Base-by-base conservation (phyloP, 2,888 invertebrate species). In the Keiferia lycopersicella region DNA sequence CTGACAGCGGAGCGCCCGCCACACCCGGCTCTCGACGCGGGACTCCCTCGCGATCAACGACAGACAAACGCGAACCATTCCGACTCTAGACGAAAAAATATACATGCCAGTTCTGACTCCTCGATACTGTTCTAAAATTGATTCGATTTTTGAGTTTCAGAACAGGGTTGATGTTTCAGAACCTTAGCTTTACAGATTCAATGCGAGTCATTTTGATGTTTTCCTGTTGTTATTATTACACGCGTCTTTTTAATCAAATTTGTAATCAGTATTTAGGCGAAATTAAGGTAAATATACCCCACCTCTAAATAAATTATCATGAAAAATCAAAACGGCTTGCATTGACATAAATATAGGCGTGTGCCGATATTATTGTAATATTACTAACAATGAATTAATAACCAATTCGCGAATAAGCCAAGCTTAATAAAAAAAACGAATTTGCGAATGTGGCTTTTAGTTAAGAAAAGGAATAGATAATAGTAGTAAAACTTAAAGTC, bases 61-160 rank as follows among this genome's bases (percentile, higher is more conserved):
- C 84, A 70, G 92, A 92, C 69, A 90, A 92, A 84, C 94, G 94
- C 78, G 95, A 95, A 91, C 95, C 95, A 74, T 95, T 95, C 92
- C 93, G 95, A 89, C 93, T 95, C 71, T 96, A 94, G 91, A 89
- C 82, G n/a, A 85, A 82, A 72, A 71, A 59, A 53, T 63, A 65
- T 63, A 65, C 65, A 65, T 65, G 58, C 63, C 63, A 66, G 63
- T 63, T 22, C 34, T 61, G 20, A 68, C 67, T 63, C 65, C 62
- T 64, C 51, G 34, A 63, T 48, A 16, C 14, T 16, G 56, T 64
- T 69, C 69, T 65, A 68, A 65, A 67, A 69, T 70, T 70, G 65
- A 72, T 34, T 34, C 10, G 68, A 58, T 53, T 51, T 34, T 34
- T 39, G 38, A 12, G 61, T 64, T 39, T 56, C 45, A 64, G 51